Base-by-base conservation (phyloP, 2,888 invertebrate genomes). In the Drosophila melanosoma region DNA sequence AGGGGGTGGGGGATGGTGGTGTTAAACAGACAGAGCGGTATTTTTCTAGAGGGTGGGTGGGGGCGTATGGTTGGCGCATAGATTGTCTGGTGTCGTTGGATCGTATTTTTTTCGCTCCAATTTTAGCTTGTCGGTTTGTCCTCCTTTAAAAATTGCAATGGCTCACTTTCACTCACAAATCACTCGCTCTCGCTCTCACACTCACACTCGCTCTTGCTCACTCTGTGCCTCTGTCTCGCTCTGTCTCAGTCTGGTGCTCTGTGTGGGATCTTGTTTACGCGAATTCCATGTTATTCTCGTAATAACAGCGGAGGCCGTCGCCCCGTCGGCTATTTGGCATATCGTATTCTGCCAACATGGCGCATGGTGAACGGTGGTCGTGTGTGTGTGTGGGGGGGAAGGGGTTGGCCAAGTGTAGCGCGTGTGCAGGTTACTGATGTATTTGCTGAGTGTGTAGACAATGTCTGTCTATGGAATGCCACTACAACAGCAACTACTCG, bases 361-460 rank as follows among this genome's bases (percentile, higher is more conserved):
- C 32, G 36, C 62, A 45, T 51, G 40, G 32, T 8, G 17, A 48
- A 48, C 5, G 29, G 35, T 11, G 33, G 38, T 32, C 6, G 26
- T 45, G 57, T 4, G 10, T 23, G 32, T 29, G 29, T 29, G 29
- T 5, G 29, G 29, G 6, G 6, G 29, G 29, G 29, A 32, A 2
- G 40, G 38, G 45, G 36, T 56, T 65, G 56, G 35, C 20, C 75
- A 71, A 75, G 63, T 79, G 71, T 69, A 70, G 88, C 88, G 90
- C 86, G 90, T 85, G 90, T 89, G 75, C 88, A 86, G 86, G 76
- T 89, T 86, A 75, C 71, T 73, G 82, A 77, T 78, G 80, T 89
- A 87, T 80, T 76, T 74, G 87, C 87, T 87, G 89, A 85, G 69
- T 76, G 68, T 74, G 67, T 67, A 72, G 72, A 76, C 84, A 69